Conservation (phyloP, 2,113 vertebrate genomes). For the Sinosuthora webbiana region DNA sequence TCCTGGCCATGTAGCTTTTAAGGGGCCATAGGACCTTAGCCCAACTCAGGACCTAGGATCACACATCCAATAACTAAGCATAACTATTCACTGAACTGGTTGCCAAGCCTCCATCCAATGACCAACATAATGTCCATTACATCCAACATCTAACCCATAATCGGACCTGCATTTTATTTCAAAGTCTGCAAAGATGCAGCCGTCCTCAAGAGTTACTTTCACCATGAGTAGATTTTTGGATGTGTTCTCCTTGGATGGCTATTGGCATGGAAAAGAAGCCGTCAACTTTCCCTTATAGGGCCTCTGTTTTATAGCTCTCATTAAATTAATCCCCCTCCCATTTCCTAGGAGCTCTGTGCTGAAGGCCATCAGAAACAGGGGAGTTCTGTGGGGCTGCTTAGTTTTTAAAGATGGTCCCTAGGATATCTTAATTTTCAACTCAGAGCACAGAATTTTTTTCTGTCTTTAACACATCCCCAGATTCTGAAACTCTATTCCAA, state of each 20-base stretch:
- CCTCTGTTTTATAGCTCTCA: neutral
- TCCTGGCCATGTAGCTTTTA: neutral
- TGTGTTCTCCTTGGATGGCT: neutral
- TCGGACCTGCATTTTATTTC: neutral
- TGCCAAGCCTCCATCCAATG: neutral
- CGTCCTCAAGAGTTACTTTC: neutral
- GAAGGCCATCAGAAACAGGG: neutral
- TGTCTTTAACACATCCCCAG: neutral
- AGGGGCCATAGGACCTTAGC: neutral
- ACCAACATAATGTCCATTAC: neutral
- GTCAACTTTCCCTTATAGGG: neutral
- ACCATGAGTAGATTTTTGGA: neutral
- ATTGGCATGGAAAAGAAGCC: neutral
- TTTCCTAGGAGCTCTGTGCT: neutral
- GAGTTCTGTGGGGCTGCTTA: neutral
- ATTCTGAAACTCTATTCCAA: conserved; percentile 37
- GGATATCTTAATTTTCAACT: neutral
- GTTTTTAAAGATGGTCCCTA: neutral
- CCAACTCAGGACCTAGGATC: neutral
- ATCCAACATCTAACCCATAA: neutral
- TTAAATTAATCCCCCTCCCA: neutral
- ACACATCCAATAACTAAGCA: neutral
- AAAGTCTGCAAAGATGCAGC: neutral
- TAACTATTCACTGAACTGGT: neutral
- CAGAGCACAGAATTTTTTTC: neutral